A percentile compares a stretch with the other conserved stretches of the same genome.
phyloP scores from a whole-genome alignment of 2,113 vertebrate species.

The Sprattus sprattus region DNA sequence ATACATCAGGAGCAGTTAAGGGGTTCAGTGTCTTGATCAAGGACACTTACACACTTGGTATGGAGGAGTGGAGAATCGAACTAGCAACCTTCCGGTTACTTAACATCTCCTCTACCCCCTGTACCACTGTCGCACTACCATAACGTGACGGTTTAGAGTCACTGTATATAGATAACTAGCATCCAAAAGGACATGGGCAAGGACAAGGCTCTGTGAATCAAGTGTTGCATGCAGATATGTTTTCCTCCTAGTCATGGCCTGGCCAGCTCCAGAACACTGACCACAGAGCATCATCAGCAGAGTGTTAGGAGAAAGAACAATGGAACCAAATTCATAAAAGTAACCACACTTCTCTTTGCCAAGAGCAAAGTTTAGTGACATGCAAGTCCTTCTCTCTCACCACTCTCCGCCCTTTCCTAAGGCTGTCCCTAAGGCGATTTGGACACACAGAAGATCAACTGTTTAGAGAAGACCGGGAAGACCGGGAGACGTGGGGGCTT shows the following conservation, averaged over 20 bases:
- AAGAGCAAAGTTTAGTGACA: constrained; percentile 68
- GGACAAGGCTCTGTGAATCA: neutral
- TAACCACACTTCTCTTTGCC: constrained; percentile 48
- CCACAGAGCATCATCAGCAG: neutral
- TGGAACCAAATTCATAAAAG: constrained; percentile 43
- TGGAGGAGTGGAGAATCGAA: no score
- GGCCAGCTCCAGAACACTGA: neutral
- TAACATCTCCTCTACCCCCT: no score
- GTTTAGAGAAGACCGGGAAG: constrained; percentile 70
- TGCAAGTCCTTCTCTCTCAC: constrained; percentile 58
- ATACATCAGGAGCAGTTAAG: no score
- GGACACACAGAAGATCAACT: constrained; percentile 75
- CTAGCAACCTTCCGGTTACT: no score
- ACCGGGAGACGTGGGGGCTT: constrained; percentile 70
- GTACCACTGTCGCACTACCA: no score
- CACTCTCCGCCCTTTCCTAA: constrained; percentile 63
- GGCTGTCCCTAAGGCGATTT: constrained; percentile 73
- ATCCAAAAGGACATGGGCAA: neutral
- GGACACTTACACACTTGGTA: no score
- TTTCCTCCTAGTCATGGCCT: neutral
- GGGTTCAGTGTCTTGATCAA: no score
- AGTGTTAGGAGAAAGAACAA: constrained; percentile 44
- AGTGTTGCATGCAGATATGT: neutral
- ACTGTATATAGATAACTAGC: neutral
- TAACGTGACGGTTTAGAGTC: neutral